A percentile compares a stretch with the other conserved stretches of the same genome.
phyloP scores from a whole-genome alignment of 2,888 invertebrate genomes.

The Ectobius pallidus region DNA sequence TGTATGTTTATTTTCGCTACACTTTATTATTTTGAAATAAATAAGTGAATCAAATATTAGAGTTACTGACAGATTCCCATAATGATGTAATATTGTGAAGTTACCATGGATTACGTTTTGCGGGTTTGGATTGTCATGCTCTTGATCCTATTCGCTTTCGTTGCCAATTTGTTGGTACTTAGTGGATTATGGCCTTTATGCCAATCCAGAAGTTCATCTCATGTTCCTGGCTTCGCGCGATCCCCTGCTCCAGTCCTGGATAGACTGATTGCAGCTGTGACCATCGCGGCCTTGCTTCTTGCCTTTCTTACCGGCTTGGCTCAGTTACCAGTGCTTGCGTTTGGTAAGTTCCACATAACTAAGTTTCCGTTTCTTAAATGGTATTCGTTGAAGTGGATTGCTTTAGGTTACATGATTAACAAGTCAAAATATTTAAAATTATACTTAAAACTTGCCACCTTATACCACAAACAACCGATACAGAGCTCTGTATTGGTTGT shows the following conservation, averaged over 20 bases:
- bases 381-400: too few species aligned
- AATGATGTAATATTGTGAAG: too few species aligned
- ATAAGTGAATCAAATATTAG: too few species aligned
- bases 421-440: too few species aligned
- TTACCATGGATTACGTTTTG: not conserved
- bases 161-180: not conserved
- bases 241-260: constrained; percentile 13
- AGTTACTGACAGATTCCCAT: too few species aligned
- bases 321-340: constrained; percentile 8
- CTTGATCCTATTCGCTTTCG: not conserved
- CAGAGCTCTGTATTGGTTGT: too few species aligned
- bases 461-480: too few species aligned
- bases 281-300: not conserved
- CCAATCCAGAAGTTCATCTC: not conserved
- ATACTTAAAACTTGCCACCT: too few species aligned
- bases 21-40: too few species aligned
- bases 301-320: constrained; percentile 3
- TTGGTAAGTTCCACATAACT: constrained; percentile 2
- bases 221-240: constrained; percentile 2
- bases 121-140: not conserved
- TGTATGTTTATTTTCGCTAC: too few species aligned
- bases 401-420: too few species aligned
- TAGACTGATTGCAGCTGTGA: constrained; percentile 2
- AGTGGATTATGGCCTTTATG: constrained; percentile 1
- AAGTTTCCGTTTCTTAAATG: too few species aligned